phyloP scores from a whole-genome alignment of 1,140 invertebrate species.

The Saccostrea cuccullata region DNA sequence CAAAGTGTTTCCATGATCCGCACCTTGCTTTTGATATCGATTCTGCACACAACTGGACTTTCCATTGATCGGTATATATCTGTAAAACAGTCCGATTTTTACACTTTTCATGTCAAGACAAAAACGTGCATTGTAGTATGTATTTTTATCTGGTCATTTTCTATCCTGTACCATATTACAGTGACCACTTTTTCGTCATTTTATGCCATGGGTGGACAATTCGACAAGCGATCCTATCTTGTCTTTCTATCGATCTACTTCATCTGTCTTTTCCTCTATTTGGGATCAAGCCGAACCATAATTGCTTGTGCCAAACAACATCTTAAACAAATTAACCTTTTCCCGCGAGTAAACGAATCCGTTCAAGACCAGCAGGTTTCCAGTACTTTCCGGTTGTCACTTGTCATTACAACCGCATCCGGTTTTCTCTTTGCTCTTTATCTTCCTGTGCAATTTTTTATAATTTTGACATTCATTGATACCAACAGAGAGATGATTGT shows the following conservation, averaged over 20 bases:
- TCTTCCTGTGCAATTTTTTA: neutral
- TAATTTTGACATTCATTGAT: conserved; percentile 10
- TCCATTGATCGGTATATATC: neutral
- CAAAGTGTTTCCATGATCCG: neutral
- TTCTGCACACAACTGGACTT: neutral
- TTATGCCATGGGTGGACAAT: conserved; percentile 2
- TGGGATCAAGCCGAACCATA: neutral
- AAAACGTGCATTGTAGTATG: neutral
- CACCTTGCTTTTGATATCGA: conserved; percentile 14
- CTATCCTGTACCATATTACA: neutral
- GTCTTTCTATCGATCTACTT: neutral
- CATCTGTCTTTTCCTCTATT: neutral
- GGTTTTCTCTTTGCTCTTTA: neutral
- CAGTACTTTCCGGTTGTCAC: neutral
- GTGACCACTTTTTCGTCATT: neutral
- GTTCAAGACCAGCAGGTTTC: neutral
- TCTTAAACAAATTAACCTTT: neutral
- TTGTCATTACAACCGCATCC: conserved; percentile 6
- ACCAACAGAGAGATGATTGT: neutral
- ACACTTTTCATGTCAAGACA: neutral
- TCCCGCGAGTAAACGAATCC: neutral
- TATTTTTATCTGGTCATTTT: neutral
- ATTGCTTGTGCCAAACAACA: neutral
- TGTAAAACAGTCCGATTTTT: neutral
- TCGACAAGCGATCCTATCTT: neutral